phyloP scores from a whole-genome alignment of 1,140 invertebrate genomes.

The Pygmarrhopalites habei region DNA sequence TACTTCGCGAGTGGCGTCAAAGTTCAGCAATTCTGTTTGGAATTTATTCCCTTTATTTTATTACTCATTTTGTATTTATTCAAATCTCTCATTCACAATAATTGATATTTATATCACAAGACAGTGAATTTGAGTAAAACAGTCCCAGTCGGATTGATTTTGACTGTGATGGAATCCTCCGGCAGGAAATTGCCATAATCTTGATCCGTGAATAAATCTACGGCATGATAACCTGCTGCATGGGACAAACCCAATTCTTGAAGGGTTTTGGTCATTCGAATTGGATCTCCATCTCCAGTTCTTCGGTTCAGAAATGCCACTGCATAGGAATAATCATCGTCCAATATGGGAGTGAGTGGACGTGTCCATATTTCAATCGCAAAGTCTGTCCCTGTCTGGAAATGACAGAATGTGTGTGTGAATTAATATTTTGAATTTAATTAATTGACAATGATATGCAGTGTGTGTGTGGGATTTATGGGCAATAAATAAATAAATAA shows the following conservation, averaged over 20 bases:
- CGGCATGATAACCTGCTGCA: background rate
- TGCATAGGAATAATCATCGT: background rate
- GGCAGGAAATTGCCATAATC: background rate
- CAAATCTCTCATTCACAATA: no score
- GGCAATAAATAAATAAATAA: background rate
- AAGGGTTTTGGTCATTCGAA: background rate
- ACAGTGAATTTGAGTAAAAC: no score
- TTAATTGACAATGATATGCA: constrained; percentile 44
- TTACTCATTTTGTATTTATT: no score
- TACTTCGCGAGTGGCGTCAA: no score
- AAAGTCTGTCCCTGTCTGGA: constrained; percentile 34
- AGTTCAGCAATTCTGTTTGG: no score
- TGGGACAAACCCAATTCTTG: background rate
- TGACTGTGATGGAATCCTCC: background rate
- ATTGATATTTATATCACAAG: no score
- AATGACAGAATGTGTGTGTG: background rate
- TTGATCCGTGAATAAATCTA: background rate
- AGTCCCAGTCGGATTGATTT: background rate
- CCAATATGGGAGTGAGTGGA: constrained; percentile 35
- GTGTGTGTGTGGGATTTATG: background rate
- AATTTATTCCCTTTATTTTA: no score
- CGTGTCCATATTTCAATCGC: constrained; percentile 44
- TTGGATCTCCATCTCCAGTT: background rate
- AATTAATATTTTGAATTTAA: background rate
- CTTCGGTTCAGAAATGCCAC: background rate